Evolutionary conservation across 2,113 vertebrate genomes (phyloP).

Genomic region (Sigmodon hispidus): DNA sequence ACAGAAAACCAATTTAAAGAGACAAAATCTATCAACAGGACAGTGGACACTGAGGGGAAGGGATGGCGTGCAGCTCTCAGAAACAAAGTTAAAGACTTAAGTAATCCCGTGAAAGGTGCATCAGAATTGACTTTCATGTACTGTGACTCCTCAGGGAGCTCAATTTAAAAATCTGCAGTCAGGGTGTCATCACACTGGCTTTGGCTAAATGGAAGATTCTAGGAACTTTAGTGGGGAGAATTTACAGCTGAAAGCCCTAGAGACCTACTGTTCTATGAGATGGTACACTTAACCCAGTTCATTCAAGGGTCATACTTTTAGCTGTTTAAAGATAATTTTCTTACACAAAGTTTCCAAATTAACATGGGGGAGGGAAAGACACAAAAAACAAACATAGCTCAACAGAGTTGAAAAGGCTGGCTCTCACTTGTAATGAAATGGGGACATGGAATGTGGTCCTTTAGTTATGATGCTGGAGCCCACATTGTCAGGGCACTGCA

Average conservation of each 20-base stretch:
- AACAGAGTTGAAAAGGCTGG: background rate
- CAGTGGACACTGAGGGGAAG: background rate
- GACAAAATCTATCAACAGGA: background rate
- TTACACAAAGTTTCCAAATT: background rate
- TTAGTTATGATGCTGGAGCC: background rate
- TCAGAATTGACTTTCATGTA: background rate
- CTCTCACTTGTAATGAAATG: background rate
- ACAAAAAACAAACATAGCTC: background rate
- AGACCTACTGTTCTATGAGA: background rate
- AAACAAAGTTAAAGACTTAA: background rate
- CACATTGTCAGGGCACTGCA: background rate
- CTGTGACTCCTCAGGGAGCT: background rate
- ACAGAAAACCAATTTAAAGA: background rate
- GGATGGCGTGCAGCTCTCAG: background rate
- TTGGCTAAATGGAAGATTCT: background rate
- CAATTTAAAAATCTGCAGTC: background rate
- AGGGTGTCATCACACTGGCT: background rate
- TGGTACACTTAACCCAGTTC: background rate
- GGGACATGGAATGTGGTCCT: background rate
- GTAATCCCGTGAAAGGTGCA: background rate
- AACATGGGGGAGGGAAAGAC: background rate
- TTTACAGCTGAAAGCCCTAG: no score
- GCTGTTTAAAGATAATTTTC: background rate
- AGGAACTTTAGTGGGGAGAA: accelerated
- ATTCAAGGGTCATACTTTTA: background rate